Percentiles rank a stretch among this genome's conserved stretches.
Evolutionary conservation across 1,140 invertebrate genomes (phyloP).

Genomic region (Subanguina moxae): DNA sequence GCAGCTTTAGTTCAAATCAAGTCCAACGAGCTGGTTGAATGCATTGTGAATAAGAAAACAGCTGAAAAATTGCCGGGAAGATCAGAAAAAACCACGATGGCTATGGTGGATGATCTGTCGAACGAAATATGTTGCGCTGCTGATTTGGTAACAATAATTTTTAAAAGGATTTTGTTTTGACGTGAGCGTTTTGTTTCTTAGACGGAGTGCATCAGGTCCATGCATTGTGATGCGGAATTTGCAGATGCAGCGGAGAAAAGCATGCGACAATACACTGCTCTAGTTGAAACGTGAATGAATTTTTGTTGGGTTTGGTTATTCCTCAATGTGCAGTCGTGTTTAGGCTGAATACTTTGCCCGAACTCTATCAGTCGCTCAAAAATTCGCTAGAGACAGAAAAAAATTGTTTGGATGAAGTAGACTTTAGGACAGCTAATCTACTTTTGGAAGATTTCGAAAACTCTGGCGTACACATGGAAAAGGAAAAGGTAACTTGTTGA

Average conservation of each 20-base stretch:
- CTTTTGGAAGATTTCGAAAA: constrained; percentile 45
- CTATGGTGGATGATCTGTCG: constrained; percentile 39
- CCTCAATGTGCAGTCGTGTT: too few relatives aligned
- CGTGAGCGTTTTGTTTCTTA: too few relatives aligned
- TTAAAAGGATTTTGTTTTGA: too few relatives aligned
- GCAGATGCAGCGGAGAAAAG: constrained; percentile 32
- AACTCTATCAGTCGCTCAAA: constrained; percentile 30
- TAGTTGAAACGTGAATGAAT: constrained; percentile 37
- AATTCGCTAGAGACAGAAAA: constrained; percentile 28
- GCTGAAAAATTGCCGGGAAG: not conserved
- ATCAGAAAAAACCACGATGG: constrained; percentile 39
- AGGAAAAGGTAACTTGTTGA: constrained; percentile 22
- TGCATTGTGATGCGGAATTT: constrained; percentile 28
- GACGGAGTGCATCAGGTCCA: too few relatives aligned
- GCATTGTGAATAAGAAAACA: not conserved
- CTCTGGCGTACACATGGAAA: constrained; percentile 42
- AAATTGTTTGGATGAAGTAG: constrained; percentile 24
- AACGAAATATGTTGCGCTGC: constrained; percentile 40
- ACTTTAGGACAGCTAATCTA: constrained; percentile 24
- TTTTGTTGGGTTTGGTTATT: not conserved
- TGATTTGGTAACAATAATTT: constrained; percentile 49
- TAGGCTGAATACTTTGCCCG: constrained; percentile 40
- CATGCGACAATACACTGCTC: constrained; percentile 35
- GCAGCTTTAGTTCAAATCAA: not conserved
- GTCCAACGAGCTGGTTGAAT: not conserved